Conservation (phyloP, 1,140 invertebrate species). For the Lucilia sericata region DNA sequence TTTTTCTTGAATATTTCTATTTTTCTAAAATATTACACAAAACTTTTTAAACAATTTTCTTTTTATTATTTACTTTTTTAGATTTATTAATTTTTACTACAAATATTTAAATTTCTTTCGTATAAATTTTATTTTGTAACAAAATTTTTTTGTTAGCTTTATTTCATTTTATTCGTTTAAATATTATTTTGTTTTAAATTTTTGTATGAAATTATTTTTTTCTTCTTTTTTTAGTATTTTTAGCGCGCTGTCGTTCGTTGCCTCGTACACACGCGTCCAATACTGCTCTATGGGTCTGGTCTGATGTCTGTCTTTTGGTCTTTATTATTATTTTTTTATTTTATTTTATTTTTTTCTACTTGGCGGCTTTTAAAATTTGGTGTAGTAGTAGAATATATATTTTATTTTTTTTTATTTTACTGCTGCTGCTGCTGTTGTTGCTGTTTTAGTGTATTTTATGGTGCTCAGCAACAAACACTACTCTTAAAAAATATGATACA, state of each 20-base stretch:
- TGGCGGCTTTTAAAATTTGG: slow-evolving; percentile 39
- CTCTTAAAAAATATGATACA: slow-evolving; percentile 22
- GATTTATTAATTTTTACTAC: slow-evolving; percentile 3
- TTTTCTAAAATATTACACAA: background rate
- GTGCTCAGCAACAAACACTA: slow-evolving; percentile 30
- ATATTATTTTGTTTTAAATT: background rate
- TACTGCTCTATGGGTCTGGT: slow-evolving; percentile 42
- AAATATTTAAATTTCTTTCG: slow-evolving; percentile 3
- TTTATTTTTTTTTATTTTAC: background rate
- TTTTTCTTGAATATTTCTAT: too few species aligned
- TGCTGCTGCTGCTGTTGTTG: slow-evolving; percentile 8
- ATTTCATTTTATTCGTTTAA: background rate
- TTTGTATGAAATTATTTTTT: background rate
- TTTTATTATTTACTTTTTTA: too few species aligned
- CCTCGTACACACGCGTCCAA: slow-evolving; percentile 41
- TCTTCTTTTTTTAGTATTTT: slow-evolving; percentile 30
- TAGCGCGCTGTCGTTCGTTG: slow-evolving; percentile 40
- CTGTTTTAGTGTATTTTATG: slow-evolving; percentile 13
- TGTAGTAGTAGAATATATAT: slow-evolving; percentile 24
- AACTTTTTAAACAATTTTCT: background rate
- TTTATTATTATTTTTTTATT: slow-evolving; percentile 42
- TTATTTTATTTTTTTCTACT: slow-evolving; percentile 35
- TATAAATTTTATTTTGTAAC: background rate
- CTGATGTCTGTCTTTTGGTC: slow-evolving; percentile 35
- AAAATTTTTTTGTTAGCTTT: slow-evolving; percentile 16